These are phyloP conservation scores for Nasonia oneida DNA, from an alignment of 2,888 invertebrate species.

Conservation along the genomic window DNA sequence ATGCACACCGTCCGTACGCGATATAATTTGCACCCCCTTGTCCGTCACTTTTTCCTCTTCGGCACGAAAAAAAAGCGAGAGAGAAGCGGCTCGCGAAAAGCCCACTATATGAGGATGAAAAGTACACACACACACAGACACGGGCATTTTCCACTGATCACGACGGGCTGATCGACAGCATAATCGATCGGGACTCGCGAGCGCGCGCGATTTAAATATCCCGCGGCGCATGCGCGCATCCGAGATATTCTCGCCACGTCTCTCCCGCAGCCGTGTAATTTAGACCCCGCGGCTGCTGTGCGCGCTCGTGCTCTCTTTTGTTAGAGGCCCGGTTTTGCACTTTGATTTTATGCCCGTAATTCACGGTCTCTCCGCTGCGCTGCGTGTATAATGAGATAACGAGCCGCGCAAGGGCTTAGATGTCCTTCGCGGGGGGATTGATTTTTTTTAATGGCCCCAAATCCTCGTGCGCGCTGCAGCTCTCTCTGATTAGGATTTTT, in stretches of 20 bases:
- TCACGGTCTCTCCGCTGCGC: not conserved
- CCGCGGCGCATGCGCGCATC: conserved; percentile 51
- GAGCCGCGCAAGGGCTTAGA: not conserved
- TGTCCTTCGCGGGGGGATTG: conserved; percentile 33
- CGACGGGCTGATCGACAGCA: conserved; percentile 57
- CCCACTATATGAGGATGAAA: not conserved
- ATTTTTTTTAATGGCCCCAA: conserved; percentile 29
- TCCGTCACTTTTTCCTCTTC: not conserved
- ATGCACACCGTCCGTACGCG: no score
- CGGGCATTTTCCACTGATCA: not conserved
- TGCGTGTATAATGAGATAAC: conserved; percentile 21
- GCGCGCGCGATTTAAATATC: conserved; percentile 63
- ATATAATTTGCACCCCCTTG: conserved; percentile 7
- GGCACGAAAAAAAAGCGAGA: not conserved
- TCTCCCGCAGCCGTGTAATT: conserved; percentile 51
- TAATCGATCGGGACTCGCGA: conserved; percentile 45
- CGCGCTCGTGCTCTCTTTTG: conserved; percentile 10
- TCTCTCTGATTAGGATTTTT: conserved; percentile 17
- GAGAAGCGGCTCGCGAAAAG: not conserved
- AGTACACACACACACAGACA: not conserved
- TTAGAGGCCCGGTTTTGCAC: not conserved
- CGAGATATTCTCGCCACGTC: conserved; percentile 49
- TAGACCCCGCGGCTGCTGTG: not conserved
- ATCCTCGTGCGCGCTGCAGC: not conserved
- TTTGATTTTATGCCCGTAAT: conserved; percentile 46